A percentile compares a stretch with the other conserved stretches of the same genome.
phyloP scores from a whole-genome alignment of 2,113 vertebrate genomes.

The Platysternon megacephalum region DNA sequence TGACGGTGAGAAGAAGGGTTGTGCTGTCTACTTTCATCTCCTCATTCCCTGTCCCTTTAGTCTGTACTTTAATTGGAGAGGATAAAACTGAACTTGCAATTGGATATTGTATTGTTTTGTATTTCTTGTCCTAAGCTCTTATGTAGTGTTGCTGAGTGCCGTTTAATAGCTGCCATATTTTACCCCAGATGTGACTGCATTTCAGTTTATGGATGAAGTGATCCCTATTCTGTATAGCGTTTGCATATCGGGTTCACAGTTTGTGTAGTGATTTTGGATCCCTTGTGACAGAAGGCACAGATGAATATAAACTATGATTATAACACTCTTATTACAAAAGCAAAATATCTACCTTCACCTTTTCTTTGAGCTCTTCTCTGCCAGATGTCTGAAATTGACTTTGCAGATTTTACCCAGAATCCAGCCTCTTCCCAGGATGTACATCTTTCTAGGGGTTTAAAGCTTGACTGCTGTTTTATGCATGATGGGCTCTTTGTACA shows the following conservation, averaged over 20 bases:
- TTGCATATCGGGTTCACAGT: neutral
- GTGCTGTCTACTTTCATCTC: fast-evolving
- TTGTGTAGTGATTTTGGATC: neutral
- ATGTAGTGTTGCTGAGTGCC: neutral
- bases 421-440: neutral
- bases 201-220: neutral
- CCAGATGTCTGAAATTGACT: neutral
- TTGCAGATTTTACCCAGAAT: neutral
- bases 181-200: neutral
- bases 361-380: too few species aligned
- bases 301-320: neutral
- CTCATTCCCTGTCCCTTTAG: neutral
- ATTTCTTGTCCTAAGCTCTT: neutral
- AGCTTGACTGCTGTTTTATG: neutral
- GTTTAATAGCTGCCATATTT: neutral
- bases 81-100: neutral
- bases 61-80: neutral
- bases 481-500: neutral
- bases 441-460: neutral
- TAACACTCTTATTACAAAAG: fast-evolving
- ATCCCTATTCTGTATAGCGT: neutral
- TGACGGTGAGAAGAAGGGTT: neutral
- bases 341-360: neutral
- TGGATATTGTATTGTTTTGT: neutral
- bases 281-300: neutral